Conservation (phyloP, 2,797 vertebrate genomes). For the Hypotaenidia philippensis region DNA sequence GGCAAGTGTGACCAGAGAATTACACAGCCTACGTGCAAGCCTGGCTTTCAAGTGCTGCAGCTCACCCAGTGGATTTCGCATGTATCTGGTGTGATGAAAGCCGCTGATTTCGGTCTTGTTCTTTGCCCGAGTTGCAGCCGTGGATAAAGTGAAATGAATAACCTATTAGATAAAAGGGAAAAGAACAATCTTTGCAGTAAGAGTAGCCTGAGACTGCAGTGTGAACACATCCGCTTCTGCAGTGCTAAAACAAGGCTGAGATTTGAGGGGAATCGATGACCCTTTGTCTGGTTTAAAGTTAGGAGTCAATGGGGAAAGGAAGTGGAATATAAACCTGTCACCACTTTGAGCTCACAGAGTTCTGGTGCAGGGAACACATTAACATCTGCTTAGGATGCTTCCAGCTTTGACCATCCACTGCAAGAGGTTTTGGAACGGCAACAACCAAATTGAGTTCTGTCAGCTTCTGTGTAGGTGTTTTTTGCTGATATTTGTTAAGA, state of each 20-base stretch:
- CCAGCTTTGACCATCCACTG: neutral
- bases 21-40: accelerated
- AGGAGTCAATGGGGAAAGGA: neutral
- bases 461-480: neutral
- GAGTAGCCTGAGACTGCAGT: neutral
- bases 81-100: neutral
- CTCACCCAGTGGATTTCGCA: neutral
- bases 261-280: neutral
- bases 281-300: neutral
- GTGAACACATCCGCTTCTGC: accelerated
- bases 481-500: neutral
- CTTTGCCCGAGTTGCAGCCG: neutral
- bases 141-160: neutral
- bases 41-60: neutral
- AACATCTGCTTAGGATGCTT: neutral
- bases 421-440: neutral
- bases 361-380: neutral
- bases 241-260: neutral
- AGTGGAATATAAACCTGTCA: neutral
- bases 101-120: neutral
- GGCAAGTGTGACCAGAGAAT: neutral
- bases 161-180: neutral
- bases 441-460: neutral
- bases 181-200: neutral
- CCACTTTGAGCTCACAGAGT: neutral